Base-by-base conservation (phyloP, 2,797 vertebrate species). In the Rousettus madagascariensis region DNA sequence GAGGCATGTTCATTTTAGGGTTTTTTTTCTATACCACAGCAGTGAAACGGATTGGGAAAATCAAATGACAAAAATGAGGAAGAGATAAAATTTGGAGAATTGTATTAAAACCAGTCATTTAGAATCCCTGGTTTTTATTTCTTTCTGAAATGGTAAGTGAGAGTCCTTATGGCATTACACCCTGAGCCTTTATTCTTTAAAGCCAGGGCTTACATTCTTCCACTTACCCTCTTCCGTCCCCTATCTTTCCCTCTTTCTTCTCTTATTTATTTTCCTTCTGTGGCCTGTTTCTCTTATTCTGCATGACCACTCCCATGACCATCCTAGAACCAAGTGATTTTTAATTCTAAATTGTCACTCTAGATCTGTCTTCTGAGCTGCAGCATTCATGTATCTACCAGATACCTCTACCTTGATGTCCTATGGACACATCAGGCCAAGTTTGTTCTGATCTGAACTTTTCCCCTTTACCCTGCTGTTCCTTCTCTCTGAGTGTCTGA, bases 1-100 rank as follows among this genome's bases (percentile, higher is more conserved):
- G 69, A 83, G 17, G 3, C 4, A 2, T 33, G 0, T 69, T 78
- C 26, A 41, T 43, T 78, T 66, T 82, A 94, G 26, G 20, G 1
- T 17, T 38, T 84, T 68, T 68, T 57, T 10, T 80, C 43, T 46
- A 36, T 74, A 90, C 22, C 38, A 33, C 24, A 80, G n/a, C 22
- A 16, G 8, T 71, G 7, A 89, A 88, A 86, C 36, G 16, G 1
- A 65, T 66, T 69, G 33, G 57, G 33, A 86, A 93, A 91, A 77
- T 24, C 22, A 90, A 89, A 79, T 3, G 26, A 83, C 2, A 46
- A 94, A 90, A 90, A n/a, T 87, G 59, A 77, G 46, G 6, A 89
- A 22, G 6, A 30, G 33, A 61, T 2, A 33, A 87, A 19, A 19
- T 95, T 88, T 90, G 63, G 33, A 94, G 49, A 86, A 28, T 78